Conservation (phyloP, 2,797 vertebrate genomes). For the Chaetophractus vellerosus region DNA sequence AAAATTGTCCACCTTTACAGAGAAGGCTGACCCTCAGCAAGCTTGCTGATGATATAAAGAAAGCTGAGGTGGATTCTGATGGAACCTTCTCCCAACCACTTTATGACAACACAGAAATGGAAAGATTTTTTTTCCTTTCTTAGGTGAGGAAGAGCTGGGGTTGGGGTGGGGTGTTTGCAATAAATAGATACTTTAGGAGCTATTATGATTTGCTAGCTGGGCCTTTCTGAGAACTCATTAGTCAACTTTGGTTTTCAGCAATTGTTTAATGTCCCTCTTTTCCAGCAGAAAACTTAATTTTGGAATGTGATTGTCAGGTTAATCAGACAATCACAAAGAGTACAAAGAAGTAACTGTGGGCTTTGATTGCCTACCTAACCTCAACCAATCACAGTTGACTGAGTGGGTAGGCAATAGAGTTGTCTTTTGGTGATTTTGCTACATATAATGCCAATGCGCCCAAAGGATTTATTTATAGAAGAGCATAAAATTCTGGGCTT, state of each 20-base stretch:
- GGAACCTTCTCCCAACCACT: background rate
- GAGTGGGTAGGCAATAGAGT: conserved; percentile 81
- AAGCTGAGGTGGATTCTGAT: background rate
- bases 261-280: conserved; percentile 78
- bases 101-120: background rate
- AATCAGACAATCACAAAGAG: conserved; percentile 87
- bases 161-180: background rate
- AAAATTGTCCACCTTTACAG: conserved; percentile 61
- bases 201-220: background rate
- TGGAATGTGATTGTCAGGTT: conserved; percentile 84
- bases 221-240: conserved; percentile 68
- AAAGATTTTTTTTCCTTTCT: background rate
- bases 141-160: background rate
- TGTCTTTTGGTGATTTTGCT: conserved; percentile 73
- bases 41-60: background rate
- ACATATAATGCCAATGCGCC: background rate
- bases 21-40: background rate
- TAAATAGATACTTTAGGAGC: conserved; percentile 65
- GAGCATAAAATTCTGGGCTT: conserved; percentile 65
- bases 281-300: conserved; percentile 79
- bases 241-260: conserved; percentile 76
- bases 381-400: conserved; percentile 66
- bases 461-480: conserved; percentile 81
- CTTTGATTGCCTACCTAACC: conserved; percentile 83
- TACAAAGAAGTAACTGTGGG: conserved; percentile 86